phyloP scores from a whole-genome alignment of 1,140 invertebrate species.

The Drosophila auraria region DNA sequence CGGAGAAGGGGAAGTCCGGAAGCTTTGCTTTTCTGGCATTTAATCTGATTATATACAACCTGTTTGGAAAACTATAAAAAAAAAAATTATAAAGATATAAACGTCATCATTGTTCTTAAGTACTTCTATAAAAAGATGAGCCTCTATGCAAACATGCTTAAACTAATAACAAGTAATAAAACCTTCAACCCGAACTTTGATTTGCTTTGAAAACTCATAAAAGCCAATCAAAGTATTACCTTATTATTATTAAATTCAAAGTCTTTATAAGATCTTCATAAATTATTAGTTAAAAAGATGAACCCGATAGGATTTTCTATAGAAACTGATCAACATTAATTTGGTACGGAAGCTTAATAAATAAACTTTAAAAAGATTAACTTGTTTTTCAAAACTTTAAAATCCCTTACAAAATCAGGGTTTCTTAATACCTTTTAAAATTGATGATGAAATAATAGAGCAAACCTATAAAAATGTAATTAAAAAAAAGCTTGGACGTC shows the following conservation, averaged over 20 bases:
- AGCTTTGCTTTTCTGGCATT: constrained; percentile 10
- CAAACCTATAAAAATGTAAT: neutral
- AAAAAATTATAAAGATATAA: constrained; percentile 3
- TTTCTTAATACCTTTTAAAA: neutral
- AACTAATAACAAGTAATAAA: constrained; percentile 14
- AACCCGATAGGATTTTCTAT: constrained; percentile 7
- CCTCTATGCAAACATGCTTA: constrained; percentile 4
- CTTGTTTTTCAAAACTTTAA: neutral
- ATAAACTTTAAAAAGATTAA: constrained; percentile 14
- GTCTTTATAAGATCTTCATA: constrained; percentile 3
- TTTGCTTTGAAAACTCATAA: constrained; percentile 10
- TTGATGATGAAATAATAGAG: neutral
- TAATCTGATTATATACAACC: constrained; percentile 33
- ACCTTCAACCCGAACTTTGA: constrained; percentile 2
- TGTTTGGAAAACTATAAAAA: constrained; percentile 10
- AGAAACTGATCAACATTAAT: constrained; percentile 6
- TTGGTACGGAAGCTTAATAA: constrained; percentile 11
- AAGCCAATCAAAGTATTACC: constrained; percentile 14
- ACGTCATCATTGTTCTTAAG: constrained; percentile 5
- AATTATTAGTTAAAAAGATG: constrained; percentile 9
- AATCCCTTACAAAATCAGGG: neutral
- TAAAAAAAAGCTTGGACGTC: neutral
- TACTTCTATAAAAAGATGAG: constrained; percentile 6
- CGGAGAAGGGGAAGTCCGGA: constrained; percentile 29
- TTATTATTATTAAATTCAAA: constrained; percentile 8